A percentile compares a stretch with the other conserved stretches of the same genome.
These are phyloP conservation scores for Coregonus ussuriensis DNA, from an alignment of 2,797 vertebrate genomes.

Conservation along the genomic window DNA sequence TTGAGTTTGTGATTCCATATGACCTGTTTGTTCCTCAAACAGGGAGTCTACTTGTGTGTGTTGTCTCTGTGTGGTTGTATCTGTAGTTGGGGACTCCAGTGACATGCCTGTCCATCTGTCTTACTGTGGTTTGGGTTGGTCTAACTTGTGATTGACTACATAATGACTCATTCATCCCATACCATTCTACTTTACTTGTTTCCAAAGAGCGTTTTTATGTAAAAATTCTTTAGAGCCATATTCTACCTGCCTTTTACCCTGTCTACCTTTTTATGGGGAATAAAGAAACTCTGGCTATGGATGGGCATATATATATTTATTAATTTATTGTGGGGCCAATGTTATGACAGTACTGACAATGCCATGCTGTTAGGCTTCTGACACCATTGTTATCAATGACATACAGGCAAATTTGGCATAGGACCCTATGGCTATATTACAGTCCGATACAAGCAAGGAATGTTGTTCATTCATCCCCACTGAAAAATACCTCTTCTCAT, in stretches of 20 bases:
- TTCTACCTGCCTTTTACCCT: slow-evolving; percentile 1
- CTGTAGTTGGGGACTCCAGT: background rate
- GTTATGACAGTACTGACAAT: background rate
- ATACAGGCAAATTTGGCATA: background rate
- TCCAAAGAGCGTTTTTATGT: slow-evolving; percentile 26
- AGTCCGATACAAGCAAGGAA: background rate
- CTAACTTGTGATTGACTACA: slow-evolving; percentile 3
- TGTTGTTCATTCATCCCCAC: slow-evolving; percentile 23
- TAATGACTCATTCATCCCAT: slow-evolving; percentile 6
- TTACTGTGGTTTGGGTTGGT: slow-evolving; percentile 9
- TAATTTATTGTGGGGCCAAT: background rate
- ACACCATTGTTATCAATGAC: background rate
- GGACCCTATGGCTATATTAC: background rate
- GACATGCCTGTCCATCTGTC: slow-evolving; percentile 1
- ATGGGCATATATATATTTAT: background rate
- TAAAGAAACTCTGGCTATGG: background rate
- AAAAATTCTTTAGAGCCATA: slow-evolving; percentile 7
- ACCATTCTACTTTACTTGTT: slow-evolving; percentile 22
- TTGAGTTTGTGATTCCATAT: background rate
- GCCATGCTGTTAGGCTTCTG: background rate
- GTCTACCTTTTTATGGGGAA: background rate
- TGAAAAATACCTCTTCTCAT: slow-evolving; percentile 49
- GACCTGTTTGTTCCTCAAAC: background rate
- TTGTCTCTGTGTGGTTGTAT: background rate
- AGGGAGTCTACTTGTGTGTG: background rate